Percentiles rank a stretch among this genome's conserved stretches.
phyloP scores from a whole-genome alignment of 2,888 invertebrate genomes.

The Mythimna lalbum region DNA sequence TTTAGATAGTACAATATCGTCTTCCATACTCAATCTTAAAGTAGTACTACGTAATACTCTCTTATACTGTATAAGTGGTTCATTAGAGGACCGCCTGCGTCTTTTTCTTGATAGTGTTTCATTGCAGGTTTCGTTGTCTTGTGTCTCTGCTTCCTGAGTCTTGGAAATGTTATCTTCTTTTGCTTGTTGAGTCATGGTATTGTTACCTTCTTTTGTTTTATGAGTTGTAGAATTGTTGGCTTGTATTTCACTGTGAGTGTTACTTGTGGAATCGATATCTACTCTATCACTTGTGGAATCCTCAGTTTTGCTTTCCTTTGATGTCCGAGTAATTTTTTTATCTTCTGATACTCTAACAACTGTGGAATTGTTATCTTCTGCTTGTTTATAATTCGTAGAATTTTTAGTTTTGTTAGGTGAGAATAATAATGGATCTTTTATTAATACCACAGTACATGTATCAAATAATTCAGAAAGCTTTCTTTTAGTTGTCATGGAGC shows the following conservation, averaged over 20 bases:
- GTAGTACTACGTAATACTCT: conserved; percentile 74
- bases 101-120: conserved; percentile 55
- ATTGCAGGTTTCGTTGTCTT: conserved; percentile 10
- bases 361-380: not conserved
- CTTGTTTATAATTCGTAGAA: not conserved
- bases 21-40: conserved; percentile 33
- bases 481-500: conserved; percentile 11
- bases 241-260: conserved; percentile 4
- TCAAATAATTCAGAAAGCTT: conserved; percentile 23
- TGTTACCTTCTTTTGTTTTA: conserved; percentile 15
- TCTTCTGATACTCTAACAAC: conserved; percentile 3
- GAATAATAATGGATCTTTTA: conserved; percentile 21
- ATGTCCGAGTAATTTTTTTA: not conserved
- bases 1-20: conserved; percentile 21
- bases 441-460: conserved; percentile 6
- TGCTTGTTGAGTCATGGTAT: not conserved
- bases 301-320: conserved; percentile 3
- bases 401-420: conserved; percentile 10
- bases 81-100: conserved; percentile 65
- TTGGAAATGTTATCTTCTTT: not conserved
- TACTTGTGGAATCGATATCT: not conserved
- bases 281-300: not conserved
- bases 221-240: not conserved
- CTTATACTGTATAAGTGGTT: conserved; percentile 54
- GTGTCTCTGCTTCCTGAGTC: not conserved